Evolutionary conservation across 2,113 vertebrate species (phyloP).

Genomic region (Gasterosteus nipponicus): DNA sequence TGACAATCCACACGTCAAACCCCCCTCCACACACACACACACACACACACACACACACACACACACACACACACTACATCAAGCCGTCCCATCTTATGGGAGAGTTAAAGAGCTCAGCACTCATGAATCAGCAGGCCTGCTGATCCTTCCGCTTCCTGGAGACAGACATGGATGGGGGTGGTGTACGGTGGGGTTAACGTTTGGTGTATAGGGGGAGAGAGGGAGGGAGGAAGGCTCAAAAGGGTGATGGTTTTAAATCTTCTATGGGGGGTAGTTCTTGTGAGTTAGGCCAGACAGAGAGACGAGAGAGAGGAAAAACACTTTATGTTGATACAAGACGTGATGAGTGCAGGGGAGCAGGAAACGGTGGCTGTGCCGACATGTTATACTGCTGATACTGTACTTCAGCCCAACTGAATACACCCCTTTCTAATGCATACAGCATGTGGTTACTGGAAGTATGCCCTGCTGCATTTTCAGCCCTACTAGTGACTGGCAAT

Average conservation of each 20-base stretch:
- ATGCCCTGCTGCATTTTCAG: background rate
- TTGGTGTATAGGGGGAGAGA: constrained; percentile 21
- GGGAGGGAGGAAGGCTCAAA: constrained; percentile 24
- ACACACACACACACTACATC: background rate
- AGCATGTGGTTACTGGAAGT: constrained; percentile 10
- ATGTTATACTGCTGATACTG: constrained; percentile 25
- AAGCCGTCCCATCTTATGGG: constrained; percentile 18
- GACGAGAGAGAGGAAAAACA: constrained; percentile 16
- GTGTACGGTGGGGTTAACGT: constrained; percentile 25
- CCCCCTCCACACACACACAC: background rate
- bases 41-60: constrained; percentile 3
- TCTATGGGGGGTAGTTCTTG: constrained; percentile 36
- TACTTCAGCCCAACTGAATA: constrained; percentile 11
- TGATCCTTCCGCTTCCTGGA: constrained; percentile 58
- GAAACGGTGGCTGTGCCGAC: constrained; percentile 4
- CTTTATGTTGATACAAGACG: constrained; percentile 36
- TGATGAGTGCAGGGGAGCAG: constrained; percentile 27
- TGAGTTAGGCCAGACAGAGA: constrained; percentile 27
- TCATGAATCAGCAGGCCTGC: constrained; percentile 62
- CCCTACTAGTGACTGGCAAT: background rate
- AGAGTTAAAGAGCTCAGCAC: constrained; percentile 69
- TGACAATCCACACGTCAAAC: background rate
- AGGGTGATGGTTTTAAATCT: constrained; percentile 53
- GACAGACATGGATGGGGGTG: constrained; percentile 37
- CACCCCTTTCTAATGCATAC: constrained; percentile 1